Conservation (phyloP, 1,140 invertebrate genomes). For the Myzus persicae region DNA sequence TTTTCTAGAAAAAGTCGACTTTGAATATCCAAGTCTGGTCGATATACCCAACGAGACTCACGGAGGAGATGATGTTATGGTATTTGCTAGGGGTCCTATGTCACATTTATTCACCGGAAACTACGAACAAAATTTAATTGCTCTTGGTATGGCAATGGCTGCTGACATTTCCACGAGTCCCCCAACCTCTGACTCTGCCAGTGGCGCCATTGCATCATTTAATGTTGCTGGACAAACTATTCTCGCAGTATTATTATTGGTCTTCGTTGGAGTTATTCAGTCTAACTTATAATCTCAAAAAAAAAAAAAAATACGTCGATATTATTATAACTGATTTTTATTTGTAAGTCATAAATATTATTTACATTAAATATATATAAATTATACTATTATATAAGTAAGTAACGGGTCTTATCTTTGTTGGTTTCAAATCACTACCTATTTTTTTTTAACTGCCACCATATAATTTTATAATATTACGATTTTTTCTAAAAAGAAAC, state of each 20-base stretch:
- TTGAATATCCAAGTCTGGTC: slow-evolving; percentile 67
- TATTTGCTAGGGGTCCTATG: slow-evolving; percentile 73
- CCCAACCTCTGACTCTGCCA: neutral
- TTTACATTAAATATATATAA: neutral
- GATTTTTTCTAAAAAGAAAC: neutral
- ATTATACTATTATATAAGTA: neutral
- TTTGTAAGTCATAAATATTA: neutral
- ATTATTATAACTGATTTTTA: neutral
- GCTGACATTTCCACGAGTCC: slow-evolving; percentile 67
- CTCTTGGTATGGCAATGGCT: slow-evolving; percentile 74
- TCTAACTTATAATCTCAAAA: neutral
- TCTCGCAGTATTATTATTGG: neutral
- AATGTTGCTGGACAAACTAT: neutral
- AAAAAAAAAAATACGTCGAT: neutral
- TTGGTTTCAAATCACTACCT: neutral
- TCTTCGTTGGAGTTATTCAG: neutral
- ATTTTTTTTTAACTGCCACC: neutral
- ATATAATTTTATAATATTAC: neutral
- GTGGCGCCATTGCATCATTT: neutral
- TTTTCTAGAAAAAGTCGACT: slow-evolving; percentile 62
- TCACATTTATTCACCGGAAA: slow-evolving; percentile 74
- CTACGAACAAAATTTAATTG: slow-evolving; percentile 76
- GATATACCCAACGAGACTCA: slow-evolving; percentile 70
- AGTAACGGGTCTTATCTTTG: neutral
- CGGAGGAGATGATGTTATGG: slow-evolving; percentile 75